Percentiles rank a stretch among this genome's conserved stretches.
Evolutionary conservation across 2,888 invertebrate genomes (phyloP).

Genomic region (Nudaria mundana): DNA sequence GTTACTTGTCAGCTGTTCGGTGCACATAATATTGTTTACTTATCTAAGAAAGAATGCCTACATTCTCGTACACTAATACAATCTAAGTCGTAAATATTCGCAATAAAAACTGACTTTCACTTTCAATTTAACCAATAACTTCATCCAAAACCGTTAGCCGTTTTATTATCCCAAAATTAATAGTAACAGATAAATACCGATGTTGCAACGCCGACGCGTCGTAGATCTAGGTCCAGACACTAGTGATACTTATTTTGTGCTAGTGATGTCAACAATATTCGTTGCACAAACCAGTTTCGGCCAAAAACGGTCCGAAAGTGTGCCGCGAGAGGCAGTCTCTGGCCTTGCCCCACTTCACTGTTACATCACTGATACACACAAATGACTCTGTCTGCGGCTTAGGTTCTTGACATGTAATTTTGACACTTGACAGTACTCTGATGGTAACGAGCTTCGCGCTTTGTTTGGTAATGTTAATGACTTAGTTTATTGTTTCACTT

Average conservation of each 20-base stretch:
- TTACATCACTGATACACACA: conserved; percentile 34
- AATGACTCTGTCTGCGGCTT: not conserved
- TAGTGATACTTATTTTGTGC: no score
- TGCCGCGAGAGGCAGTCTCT: conserved; percentile 53
- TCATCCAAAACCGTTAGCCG: conserved; percentile 1
- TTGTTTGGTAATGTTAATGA: conserved; percentile 2
- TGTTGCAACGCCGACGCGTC: conserved; percentile 35
- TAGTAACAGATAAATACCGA: conserved; percentile 6
- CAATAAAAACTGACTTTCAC: not conserved
- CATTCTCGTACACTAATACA: no score
- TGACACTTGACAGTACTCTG: conserved; percentile 5
- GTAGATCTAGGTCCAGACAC: conserved; percentile 34
- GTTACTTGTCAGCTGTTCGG: no score
- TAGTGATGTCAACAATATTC: conserved; percentile 40
- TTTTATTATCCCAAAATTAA: conserved; percentile 1
- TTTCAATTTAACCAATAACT: not conserved
- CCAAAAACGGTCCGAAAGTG: conserved; percentile 58
- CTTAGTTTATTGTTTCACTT: not conserved
- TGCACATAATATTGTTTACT: no score
- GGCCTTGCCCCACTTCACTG: conserved; percentile 58
- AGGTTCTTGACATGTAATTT: conserved; percentile 7
- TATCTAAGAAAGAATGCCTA: no score
- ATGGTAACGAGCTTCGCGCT: conserved; percentile 2
- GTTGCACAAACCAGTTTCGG: conserved; percentile 43
- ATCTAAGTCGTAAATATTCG: no score